Evolutionary conservation across 1,140 invertebrate genomes (phyloP).

Genomic region (roundworm (Caenorhabditis elegans)): DNA sequence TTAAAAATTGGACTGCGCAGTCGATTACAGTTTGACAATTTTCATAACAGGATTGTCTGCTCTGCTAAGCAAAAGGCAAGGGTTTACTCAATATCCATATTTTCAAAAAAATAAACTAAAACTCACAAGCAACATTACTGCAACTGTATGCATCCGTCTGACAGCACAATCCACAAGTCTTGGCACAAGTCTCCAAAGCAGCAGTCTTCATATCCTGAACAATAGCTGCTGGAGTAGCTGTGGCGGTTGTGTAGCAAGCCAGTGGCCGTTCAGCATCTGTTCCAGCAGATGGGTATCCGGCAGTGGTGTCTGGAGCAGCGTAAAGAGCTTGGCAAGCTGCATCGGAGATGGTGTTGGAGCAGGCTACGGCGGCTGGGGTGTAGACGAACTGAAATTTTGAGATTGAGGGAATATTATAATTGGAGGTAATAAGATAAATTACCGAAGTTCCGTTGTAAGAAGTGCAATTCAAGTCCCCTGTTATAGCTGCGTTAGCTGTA

Average conservation of each 20-base stretch:
- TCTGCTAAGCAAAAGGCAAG: too few species aligned
- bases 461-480: constrained; percentile 19
- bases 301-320: not conserved
- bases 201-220: constrained; percentile 23
- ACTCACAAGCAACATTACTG: constrained; percentile 20
- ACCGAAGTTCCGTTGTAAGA: not conserved
- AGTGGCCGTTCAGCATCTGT: not conserved
- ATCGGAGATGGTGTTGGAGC: constrained; percentile 8
- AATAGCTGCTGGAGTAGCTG: not conserved
- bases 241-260: not conserved
- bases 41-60: too few species aligned
- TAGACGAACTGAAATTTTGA: constrained; percentile 23
- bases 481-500: not conserved
- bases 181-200: constrained; percentile 24
- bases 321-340: constrained; percentile 17
- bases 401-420: not conserved
- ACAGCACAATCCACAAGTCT: constrained; percentile 41
- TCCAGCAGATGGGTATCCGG: not conserved
- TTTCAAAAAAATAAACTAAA: not conserved
- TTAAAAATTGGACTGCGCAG: too few species aligned
- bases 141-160: constrained; percentile 29
- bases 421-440: not conserved
- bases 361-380: constrained; percentile 21
- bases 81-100: too few species aligned
- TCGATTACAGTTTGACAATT: too few species aligned